Base-by-base conservation (phyloP, 2,113 vertebrate genomes). In the Tringa solitaria region DNA sequence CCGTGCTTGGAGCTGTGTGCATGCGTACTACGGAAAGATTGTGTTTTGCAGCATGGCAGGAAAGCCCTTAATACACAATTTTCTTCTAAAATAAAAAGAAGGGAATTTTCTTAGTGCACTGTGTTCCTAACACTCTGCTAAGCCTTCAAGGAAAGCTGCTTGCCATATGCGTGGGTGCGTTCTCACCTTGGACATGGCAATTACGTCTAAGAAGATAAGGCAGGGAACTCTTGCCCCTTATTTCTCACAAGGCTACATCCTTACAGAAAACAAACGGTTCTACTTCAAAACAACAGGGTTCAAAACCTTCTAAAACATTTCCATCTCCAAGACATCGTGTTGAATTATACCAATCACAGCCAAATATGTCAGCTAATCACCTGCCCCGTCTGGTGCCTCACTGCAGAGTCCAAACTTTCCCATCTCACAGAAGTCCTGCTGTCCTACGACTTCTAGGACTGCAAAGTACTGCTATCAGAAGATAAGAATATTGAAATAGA, bases 21-120 rank as follows among this genome's bases (percentile, higher is more conserved):
- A 24, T 0, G 3, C 20, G 26, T 0, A 0, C 33, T 56, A 4
- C 4, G 26, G 24, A 41, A 79, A 84, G 26, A 37, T 1, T 1
- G 2, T 12, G 18, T 30, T 59, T 63, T 54, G 30, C 12, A 87
- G 24, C 14, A 46, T 28, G 20, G 23, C 1, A 12, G n/a, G 59
- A 84, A 68, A 45, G 3, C 5, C 67, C 50, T 57, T 32, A 39
- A 57, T 8, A 51, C 43, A 90, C 14, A 59, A 9, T 59, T 59
- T 65, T 57, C 28, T 81, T 33, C 39, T 45, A 2, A 76, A 81
- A 27, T 33, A 64, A 57, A 59, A 5, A 68, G 37, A 59, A 89
- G 19, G 11, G 8, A 45, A 72, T 57, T 70, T 83, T 35, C n/a
- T 73, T 69, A 63, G 41, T 27, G 33, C 51, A 30, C 2, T 65